Evolutionary conservation across 2,888 invertebrate genomes (phyloP).

Genomic region (Polymixis flavicincta): DNA sequence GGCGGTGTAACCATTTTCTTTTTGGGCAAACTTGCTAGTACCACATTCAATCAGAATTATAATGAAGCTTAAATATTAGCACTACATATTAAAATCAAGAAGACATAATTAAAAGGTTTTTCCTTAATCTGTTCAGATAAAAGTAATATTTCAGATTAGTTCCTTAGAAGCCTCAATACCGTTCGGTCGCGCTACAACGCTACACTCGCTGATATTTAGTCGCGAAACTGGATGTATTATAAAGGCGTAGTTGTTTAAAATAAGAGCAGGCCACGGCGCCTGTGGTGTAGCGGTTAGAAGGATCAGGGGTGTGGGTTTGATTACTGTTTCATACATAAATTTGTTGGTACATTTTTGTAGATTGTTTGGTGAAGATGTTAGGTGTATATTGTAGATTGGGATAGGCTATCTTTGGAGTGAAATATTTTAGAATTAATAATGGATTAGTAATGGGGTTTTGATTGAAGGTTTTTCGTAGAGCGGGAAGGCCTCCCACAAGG

Average conservation of each 20-base stretch:
- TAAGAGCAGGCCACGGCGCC: slow-evolving; percentile 83
- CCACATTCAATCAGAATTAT: neutral
- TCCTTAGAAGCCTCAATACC: slow-evolving; percentile 77
- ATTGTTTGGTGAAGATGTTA: neutral
- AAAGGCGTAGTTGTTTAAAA: slow-evolving; percentile 90
- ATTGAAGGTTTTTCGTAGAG: no score
- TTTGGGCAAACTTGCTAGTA: neutral
- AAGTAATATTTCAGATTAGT: slow-evolving; percentile 40
- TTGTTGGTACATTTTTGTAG: neutral
- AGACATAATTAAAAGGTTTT: neutral
- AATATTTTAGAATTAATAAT: neutral
- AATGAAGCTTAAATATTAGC: no score
- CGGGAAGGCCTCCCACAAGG: no score
- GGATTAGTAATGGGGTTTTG: neutral
- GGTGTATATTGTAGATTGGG: neutral
- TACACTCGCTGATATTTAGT: slow-evolving; percentile 91
- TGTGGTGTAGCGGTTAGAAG: slow-evolving; percentile 64
- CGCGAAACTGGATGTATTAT: slow-evolving; percentile 91
- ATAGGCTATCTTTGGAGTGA: neutral
- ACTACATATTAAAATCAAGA: neutral
- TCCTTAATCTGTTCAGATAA: neutral
- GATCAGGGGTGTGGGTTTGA: slow-evolving; percentile 73
- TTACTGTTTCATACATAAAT: slow-evolving; percentile 60
- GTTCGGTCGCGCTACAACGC: slow-evolving; percentile 74
- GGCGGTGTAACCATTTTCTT: neutral